These are phyloP conservation scores for Leptoclinus maculatus DNA, from an alignment of 2,797 vertebrate species.

Conservation along the genomic window DNA sequence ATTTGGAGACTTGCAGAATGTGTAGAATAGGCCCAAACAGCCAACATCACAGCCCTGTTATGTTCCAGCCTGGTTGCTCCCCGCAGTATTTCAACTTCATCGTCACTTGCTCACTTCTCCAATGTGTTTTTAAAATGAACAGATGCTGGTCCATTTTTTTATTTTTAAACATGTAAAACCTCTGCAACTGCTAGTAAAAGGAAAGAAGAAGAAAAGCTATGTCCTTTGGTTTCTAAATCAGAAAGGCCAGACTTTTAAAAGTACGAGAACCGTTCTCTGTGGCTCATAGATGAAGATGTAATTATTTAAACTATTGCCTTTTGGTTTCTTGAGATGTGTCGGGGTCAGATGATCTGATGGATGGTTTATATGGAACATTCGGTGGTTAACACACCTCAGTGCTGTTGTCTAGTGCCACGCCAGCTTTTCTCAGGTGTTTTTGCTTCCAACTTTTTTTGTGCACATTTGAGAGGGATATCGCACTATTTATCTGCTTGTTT, in stretches of 20 bases:
- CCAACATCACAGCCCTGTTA: background rate
- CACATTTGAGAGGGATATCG: slow-evolving; percentile 27
- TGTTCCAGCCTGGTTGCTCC: background rate
- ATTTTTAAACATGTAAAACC: background rate
- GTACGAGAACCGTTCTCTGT: background rate
- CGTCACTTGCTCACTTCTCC: background rate
- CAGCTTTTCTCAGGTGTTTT: slow-evolving; percentile 22
- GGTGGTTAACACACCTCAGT: background rate
- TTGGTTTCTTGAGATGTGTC: background rate
- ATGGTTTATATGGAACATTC: background rate
- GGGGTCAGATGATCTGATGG: background rate
- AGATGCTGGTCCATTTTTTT: background rate
- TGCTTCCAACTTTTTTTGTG: slow-evolving; percentile 6
- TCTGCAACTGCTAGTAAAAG: background rate
- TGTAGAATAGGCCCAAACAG: background rate
- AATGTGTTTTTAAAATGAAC: background rate
- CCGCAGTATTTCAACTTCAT: slow-evolving; percentile 9
- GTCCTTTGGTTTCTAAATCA: background rate
- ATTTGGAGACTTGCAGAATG: background rate
- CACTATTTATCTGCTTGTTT: slow-evolving; percentile 36
- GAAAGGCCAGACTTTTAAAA: background rate
- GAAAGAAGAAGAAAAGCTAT: background rate
- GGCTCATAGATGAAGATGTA: background rate
- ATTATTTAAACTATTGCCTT: background rate
- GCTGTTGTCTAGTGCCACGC: background rate